Base-by-base conservation (phyloP, 2,113 vertebrate species). In the Meriones unguiculatus region DNA sequence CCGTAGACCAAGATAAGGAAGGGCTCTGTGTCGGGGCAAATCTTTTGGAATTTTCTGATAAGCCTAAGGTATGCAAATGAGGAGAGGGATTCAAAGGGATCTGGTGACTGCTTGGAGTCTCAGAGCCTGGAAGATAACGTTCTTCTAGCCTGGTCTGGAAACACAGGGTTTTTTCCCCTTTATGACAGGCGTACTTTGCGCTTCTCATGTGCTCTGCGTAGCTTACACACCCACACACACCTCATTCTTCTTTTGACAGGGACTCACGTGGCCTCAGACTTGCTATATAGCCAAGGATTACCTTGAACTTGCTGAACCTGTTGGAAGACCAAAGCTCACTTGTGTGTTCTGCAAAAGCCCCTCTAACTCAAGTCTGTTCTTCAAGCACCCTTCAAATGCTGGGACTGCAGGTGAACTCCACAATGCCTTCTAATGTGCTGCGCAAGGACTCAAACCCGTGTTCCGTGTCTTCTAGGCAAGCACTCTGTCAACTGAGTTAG, bases 101-200 rank as follows among this genome's bases (percentile, higher is more conserved):
- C 87, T 59, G 52, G 35, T 57, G 86, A 28, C 52, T 0, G 13
- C 69, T 28, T 35, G 0, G 65, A 1, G 7, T 3, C 67, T 54
- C 67, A 4, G 85, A 52, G 11, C 32, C n/a, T 24, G 65, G 65
- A 87, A 69, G 65, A 69, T 25, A 17, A 24, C 0, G 7, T 30
- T 84, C 59, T 46, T 46, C 7, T 30, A 46, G 59, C 38, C 32
- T 5, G 46, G 41, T 10, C 69, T 0, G 2, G 52, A 57, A 95
- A 52, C 46, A 70, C 5, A 1, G 12, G 24, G 14, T 73, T 54
- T 35, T 18, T 50, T 46, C 4, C 46, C 70, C 57, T 20, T 41
- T 20, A 46, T 11, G 5, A 20, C n/a, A 9, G 24, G n/a, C 5
- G 8, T 1, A 2, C 7, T 8, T 1, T 30, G 15, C 7, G 50